These are phyloP conservation scores for Phymatocera aterrima DNA, from an alignment of 2,888 invertebrate species.

Conservation along the genomic window DNA sequence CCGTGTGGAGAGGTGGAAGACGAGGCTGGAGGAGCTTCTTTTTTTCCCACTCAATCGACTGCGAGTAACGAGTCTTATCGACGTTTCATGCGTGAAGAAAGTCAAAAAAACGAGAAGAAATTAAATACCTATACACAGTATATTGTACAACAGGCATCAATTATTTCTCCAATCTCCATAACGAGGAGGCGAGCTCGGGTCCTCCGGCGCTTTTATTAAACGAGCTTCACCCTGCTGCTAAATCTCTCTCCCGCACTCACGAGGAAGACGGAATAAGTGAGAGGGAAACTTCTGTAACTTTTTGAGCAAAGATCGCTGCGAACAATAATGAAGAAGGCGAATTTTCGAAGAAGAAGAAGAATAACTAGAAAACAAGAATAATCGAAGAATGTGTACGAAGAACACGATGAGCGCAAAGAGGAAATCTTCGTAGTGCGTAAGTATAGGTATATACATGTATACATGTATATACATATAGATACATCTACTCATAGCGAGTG, in stretches of 20 bases:
- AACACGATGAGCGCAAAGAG: background rate
- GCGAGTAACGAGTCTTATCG: too few species aligned
- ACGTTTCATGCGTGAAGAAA: too few species aligned
- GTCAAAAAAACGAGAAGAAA: too few species aligned
- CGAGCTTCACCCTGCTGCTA: background rate
- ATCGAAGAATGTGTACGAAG: slow-evolving; percentile 9
- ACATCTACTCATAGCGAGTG: slow-evolving; percentile 13
- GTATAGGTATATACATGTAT: too few species aligned
- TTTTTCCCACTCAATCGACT: too few species aligned
- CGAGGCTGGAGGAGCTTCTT: too few species aligned
- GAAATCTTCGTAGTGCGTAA: background rate
- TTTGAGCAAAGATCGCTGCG: background rate
- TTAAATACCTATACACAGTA: background rate
- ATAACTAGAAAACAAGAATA: background rate
- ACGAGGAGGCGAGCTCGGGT: background rate
- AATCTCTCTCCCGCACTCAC: background rate
- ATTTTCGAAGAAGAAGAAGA: background rate
- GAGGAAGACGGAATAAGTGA: too few species aligned
- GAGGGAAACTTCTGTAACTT: background rate
- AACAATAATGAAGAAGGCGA: background rate
- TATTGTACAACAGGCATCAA: background rate
- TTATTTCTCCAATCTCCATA: background rate
- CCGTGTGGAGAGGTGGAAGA: too few species aligned
- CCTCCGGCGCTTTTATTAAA: background rate
- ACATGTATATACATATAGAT: too few species aligned